Percentiles rank a stretch among this genome's conserved stretches.
Conservation (phyloP, 2,797 vertebrate species). For the Parauchenoglanis punctatus region DNA sequence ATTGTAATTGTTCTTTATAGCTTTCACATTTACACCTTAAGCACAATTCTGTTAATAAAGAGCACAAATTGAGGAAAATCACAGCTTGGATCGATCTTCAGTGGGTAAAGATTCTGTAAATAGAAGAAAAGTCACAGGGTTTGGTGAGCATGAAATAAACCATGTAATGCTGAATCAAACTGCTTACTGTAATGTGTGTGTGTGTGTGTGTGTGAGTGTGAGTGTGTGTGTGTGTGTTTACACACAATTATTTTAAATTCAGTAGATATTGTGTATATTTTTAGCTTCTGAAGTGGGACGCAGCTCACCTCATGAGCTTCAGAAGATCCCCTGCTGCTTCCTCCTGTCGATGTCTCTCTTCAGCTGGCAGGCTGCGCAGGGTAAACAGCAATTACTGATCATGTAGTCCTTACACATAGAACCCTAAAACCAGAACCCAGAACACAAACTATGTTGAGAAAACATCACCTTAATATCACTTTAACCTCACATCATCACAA, state of each 20-base stretch:
- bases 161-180: not conserved
- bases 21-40: not conserved
- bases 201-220: not conserved
- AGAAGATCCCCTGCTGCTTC: slow-evolving; percentile 75
- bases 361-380: slow-evolving; percentile 80
- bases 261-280: not conserved
- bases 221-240: not conserved
- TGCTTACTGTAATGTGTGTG: not conserved
- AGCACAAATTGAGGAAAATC: not conserved
- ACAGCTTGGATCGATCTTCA: not conserved
- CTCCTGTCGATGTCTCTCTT: slow-evolving; percentile 85
- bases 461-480: not conserved
- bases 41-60: not conserved
- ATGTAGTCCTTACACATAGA: slow-evolving; percentile 73
- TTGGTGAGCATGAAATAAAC: not conserved
- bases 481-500: not conserved
- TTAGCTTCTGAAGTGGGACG: not conserved
- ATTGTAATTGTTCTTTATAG: not conserved
- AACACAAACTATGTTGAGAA: not conserved
- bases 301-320: slow-evolving; percentile 22
- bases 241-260: not conserved
- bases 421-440: slow-evolving; percentile 70
- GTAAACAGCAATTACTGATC: fast-evolving
- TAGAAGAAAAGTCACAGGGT: not conserved
- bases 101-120: not conserved